Base-by-base conservation (phyloP, 2,113 vertebrate genomes). In the Chamaetylas fuelleborni region DNA sequence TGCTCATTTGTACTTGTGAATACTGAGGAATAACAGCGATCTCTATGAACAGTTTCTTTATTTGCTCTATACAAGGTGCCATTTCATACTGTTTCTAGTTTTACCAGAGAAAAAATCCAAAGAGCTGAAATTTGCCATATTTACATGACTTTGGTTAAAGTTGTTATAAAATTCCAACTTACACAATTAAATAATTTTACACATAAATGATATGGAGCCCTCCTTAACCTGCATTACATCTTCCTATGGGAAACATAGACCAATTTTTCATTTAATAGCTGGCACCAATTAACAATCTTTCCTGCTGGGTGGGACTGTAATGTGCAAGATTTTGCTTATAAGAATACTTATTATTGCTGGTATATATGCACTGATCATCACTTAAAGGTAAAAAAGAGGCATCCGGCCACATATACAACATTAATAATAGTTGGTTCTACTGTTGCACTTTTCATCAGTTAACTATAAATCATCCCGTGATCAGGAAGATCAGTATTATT, bases 331-430 rank as follows among this genome's bases (percentile, higher is more conserved):
- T 78, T 85, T 78, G 14, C 19, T 51, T 60, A 10, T 16, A 14
- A 31, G 34, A 77, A 42, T 66, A 13, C 9, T 65, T 47, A 22
- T 8, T 88, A 57, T 64, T 86, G 62, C 14, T 20, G 28, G 34
- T 24, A n/a, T 0, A 1, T 34, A 8, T 29, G 7, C 11, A 45
- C 3, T 2, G 1, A 12, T 58, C 17, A 64, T 43, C 7, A 19
- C 34, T 65, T 72, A 67, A 56, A 83, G 36, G 23, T 48, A 8
- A 38, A 58, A 48, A 50, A 60, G 48, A 8, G 38, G 5, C 10
- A 23, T 51, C 40, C 76, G 23, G 25, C 13, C 29, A n/a, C 19
- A 16, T 12, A n/a, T 18, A 33, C 3, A 33, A 7, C 9, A 14
- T 23, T 31, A 25, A n/a, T 64, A 54, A 11, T 42, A 58, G 19